Evolutionary conservation across 2,888 invertebrate genomes (phyloP), one percentile per base, ranked within the genome.

Genomic region (Dryocosmus kuriphilus): DNA sequence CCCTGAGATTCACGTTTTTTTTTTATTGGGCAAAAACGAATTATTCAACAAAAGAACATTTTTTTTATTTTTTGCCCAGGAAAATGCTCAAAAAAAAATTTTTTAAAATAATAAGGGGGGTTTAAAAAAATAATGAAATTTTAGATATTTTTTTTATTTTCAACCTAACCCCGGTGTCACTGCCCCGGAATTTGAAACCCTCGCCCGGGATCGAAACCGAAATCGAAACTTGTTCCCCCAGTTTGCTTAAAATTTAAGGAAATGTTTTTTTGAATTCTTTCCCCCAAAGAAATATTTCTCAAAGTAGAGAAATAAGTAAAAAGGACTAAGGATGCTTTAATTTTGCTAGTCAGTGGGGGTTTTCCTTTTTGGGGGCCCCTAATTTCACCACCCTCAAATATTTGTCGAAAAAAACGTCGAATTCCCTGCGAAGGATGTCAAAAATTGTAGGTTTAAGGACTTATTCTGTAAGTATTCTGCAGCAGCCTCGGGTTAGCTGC

Each of bases 381-480:
- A 71, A 71, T 71, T 71, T 71, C 51, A 9, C 51, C 27, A 71
- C n/a, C 51, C 71, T 71, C 71, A 71, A 71, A 71, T 71, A 71
- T 71, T 71, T 71, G 71, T 51, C 22, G 65, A n/a, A n/a, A n/a
- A 65, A 65, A 65, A 14, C 24, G 65, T 65, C 16, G 65, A 71
- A 46, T 71, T 30, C 51, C 55, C 51, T 71, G n/a, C 30, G 14
- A 32, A 71, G 51, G 71, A 71, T 19, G 67, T 41, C 41, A n/a
- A 71, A 55, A 71, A 71, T 71, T 71, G 71, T 71, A 22, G 71
- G 71, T 71, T 71, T 55, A 71, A 55, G 51, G 71, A 71, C 32
- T 30, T 60, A n/a, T n/a, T n/a, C n/a, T n/a, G n/a, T n/a, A 24
- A 71, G 71, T 27, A 71, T 51, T 51, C 24, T 22, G 24, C 65